A percentile compares a stretch with the other conserved stretches of the same genome.
These are phyloP conservation scores for Tetanocera ferruginea DNA, from an alignment of 2,888 invertebrate species.

Conservation along the genomic window DNA sequence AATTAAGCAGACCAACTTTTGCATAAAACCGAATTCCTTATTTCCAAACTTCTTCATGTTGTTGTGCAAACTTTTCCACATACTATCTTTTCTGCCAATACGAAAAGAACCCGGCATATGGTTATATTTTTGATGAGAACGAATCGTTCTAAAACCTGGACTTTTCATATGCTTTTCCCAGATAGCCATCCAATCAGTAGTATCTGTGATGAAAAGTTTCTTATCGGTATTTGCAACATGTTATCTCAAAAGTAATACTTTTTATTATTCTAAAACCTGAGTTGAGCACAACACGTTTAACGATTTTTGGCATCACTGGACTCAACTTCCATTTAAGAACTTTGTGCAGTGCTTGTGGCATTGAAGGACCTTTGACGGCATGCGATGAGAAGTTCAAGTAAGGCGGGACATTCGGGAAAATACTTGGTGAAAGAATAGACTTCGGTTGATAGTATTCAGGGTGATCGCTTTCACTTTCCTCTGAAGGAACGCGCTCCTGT, in stretches of 20 bases:
- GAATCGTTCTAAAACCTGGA: slow-evolving; percentile 84
- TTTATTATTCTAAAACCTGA: slow-evolving; percentile 89
- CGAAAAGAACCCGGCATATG: slow-evolving; percentile 99
- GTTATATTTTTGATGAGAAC: slow-evolving; percentile 95
- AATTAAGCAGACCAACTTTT: slow-evolving; percentile 70
- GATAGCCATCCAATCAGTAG: slow-evolving; percentile 93
- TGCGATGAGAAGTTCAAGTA: slow-evolving; percentile 83
- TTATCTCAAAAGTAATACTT: slow-evolving; percentile 75
- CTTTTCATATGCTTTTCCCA: slow-evolving; percentile 99
- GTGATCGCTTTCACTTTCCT: slow-evolving; percentile 51
- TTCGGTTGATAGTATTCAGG: slow-evolving; percentile 58
- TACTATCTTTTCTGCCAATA: slow-evolving; percentile 93
- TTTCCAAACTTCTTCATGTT: slow-evolving; percentile 72
- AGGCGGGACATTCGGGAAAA: slow-evolving; percentile 83
- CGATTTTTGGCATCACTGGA: slow-evolving; percentile 93
- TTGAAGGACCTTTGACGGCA: slow-evolving; percentile 73
- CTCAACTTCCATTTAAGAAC: slow-evolving; percentile 95
- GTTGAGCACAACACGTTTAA: slow-evolving; percentile 87
- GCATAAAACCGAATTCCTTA: slow-evolving; percentile 90
- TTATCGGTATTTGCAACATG: not conserved
- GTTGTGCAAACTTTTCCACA: slow-evolving; percentile 88
- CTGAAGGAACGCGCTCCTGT: slow-evolving; percentile 51
- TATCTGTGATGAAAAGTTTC: slow-evolving; percentile 72
- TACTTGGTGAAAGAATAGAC: slow-evolving; percentile 72
- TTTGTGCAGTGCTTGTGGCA: slow-evolving; percentile 81